These are phyloP conservation scores for Crossoptilon crossoptilon DNA, from an alignment of 2,797 vertebrate species.

Conservation along the genomic window DNA sequence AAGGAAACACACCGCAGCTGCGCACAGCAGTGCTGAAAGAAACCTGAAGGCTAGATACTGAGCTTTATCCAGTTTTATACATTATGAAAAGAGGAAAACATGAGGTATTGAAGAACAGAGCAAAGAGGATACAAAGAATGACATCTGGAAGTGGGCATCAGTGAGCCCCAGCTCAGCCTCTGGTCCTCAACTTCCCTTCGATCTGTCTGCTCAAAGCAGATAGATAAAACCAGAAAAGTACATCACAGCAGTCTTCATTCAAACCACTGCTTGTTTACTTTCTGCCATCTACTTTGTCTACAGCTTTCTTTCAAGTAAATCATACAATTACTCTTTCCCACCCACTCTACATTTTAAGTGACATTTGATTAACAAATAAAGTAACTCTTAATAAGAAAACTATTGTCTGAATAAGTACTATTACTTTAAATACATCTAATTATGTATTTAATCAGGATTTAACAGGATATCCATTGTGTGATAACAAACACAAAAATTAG, in stretches of 20 bases:
- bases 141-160: background rate
- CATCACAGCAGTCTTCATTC: background rate
- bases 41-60: background rate
- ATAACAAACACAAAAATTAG: slow-evolving; percentile 41
- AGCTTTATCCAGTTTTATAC: no score
- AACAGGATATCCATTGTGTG: slow-evolving; percentile 40
- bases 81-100: background rate
- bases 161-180: background rate
- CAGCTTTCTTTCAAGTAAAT: slow-evolving; percentile 62
- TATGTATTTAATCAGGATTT: slow-evolving; percentile 62
- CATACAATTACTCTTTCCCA: slow-evolving; percentile 48
- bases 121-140: background rate
- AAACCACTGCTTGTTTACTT: slow-evolving; percentile 48
- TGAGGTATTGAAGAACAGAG: background rate
- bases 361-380: slow-evolving; percentile 65
- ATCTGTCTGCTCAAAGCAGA: background rate
- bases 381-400: slow-evolving; percentile 64
- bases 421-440: slow-evolving; percentile 67
- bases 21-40: background rate
- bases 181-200: background rate
- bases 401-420: slow-evolving; percentile 68
- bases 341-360: slow-evolving; percentile 55
- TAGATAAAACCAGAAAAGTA: slow-evolving; percentile 30
- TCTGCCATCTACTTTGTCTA: slow-evolving; percentile 53
- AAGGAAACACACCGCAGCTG: background rate